A percentile compares a stretch with the other conserved stretches of the same genome.
phyloP scores from a whole-genome alignment of 2,113 vertebrate species.

The Electrona antarctica region DNA sequence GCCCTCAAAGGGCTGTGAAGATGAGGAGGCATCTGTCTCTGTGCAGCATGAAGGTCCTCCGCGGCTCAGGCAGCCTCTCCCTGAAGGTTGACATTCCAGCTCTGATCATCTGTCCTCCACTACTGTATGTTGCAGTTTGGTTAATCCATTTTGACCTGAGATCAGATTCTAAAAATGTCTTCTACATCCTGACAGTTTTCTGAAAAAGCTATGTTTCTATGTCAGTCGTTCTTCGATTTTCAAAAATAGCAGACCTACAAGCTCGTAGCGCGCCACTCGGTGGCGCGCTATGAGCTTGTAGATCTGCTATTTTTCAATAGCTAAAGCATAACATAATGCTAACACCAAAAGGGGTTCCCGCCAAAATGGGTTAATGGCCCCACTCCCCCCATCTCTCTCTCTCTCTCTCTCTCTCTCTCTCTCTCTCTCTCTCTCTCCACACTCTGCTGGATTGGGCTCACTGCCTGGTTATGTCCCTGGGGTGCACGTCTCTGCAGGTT shows the following conservation, averaged over 20 bases:
- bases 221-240: no score
- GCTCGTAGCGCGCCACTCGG: no score
- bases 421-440: constrained; percentile 17
- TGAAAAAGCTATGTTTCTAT: no score
- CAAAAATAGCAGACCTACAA: no score
- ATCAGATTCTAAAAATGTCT: no score
- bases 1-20: constrained; percentile 9
- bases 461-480: constrained; percentile 40
- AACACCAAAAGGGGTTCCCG: no score
- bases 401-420: neutral
- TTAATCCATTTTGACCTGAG: no score
- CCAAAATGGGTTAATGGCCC: no score
- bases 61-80: constrained; percentile 40
- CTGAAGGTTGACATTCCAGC: constrained; percentile 50
- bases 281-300: no score
- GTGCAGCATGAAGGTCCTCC: constrained; percentile 21
- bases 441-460: constrained; percentile 37
- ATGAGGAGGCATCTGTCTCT: constrained; percentile 37
- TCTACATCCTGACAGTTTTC: no score
- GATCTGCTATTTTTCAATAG: no score
- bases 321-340: no score
- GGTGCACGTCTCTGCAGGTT: constrained; percentile 40
- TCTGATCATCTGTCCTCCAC: neutral
- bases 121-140: constrained; percentile 26
- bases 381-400: constrained; percentile 11